These are phyloP conservation scores for Chrysodeixis includens DNA, from an alignment of 2,888 invertebrate species.

Conservation along the genomic window DNA sequence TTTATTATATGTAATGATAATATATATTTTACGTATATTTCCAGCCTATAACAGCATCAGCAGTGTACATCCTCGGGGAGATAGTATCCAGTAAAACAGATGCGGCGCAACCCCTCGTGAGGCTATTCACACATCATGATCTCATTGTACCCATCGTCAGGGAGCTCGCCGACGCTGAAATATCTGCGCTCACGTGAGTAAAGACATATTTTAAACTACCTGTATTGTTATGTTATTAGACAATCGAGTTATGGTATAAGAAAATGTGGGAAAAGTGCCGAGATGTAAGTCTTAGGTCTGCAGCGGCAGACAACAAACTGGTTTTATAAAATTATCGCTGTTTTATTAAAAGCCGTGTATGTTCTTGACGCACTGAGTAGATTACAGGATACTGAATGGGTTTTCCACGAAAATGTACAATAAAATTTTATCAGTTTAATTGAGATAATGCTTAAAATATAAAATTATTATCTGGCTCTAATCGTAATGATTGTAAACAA, in stretches of 20 bases:
- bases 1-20: no score
- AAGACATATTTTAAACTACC: neutral
- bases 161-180: slow-evolving; percentile 95
- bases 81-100: slow-evolving; percentile 96
- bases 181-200: slow-evolving; percentile 96
- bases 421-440: slow-evolving; percentile 13
- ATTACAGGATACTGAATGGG: slow-evolving; percentile 5
- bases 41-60: slow-evolving; percentile 94
- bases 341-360: no score
- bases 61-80: slow-evolving; percentile 95
- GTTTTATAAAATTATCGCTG: no score
- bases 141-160: slow-evolving; percentile 95
- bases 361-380: neutral
- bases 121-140: slow-evolving; percentile 95
- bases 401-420: neutral
- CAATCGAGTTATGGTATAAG: no score
- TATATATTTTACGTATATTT: no score
- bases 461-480: slow-evolving; percentile 32
- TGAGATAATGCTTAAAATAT: slow-evolving; percentile 41
- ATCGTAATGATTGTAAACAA: slow-evolving; percentile 41
- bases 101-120: slow-evolving; percentile 96
- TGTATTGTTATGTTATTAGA: no score
- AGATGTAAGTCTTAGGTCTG: no score
- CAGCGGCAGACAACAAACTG: no score
- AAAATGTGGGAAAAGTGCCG: no score